phyloP scores from a whole-genome alignment of 2,888 invertebrate species.

The Aspidapion aeneum region DNA sequence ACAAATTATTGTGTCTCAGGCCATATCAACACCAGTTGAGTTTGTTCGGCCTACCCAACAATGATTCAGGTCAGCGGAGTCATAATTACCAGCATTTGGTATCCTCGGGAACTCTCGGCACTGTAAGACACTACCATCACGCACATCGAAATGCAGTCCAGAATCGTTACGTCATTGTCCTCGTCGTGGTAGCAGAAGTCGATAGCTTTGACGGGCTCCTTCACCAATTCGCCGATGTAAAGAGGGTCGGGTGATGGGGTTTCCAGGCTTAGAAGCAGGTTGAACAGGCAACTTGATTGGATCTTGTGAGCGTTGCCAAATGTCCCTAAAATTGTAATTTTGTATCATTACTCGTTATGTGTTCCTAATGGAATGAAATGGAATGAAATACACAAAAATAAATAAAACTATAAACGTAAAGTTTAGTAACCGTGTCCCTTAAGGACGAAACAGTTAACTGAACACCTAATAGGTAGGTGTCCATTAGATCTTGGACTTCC shows the following conservation, averaged over 20 bases:
- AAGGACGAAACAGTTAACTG: no score
- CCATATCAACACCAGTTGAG: no score
- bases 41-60: no score
- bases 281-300: slow-evolving; percentile 88
- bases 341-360: no score
- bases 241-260: slow-evolving; percentile 92
- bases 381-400: no score
- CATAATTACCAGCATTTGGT: slow-evolving; percentile 82
- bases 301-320: slow-evolving; percentile 87
- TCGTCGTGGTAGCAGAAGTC: slow-evolving; percentile 99
- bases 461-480: no score
- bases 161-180: slow-evolving; percentile 92
- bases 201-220: slow-evolving; percentile 88
- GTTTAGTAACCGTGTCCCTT: no score
- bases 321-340: slow-evolving; percentile 46
- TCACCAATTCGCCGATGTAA: slow-evolving; percentile 88
- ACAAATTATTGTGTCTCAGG: no score
- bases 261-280: slow-evolving; percentile 86
- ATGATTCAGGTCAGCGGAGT: no score
- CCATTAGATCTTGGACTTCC: no score
- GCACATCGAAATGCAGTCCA: slow-evolving; percentile 97
- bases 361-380: no score
- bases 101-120: slow-evolving; percentile 89
- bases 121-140: slow-evolving; percentile 99
- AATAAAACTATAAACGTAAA: no score